Evolutionary conservation across 2,888 invertebrate species (phyloP), one percentile per base, ranked within the genome.

Genomic region (Cryptus armator): DNA sequence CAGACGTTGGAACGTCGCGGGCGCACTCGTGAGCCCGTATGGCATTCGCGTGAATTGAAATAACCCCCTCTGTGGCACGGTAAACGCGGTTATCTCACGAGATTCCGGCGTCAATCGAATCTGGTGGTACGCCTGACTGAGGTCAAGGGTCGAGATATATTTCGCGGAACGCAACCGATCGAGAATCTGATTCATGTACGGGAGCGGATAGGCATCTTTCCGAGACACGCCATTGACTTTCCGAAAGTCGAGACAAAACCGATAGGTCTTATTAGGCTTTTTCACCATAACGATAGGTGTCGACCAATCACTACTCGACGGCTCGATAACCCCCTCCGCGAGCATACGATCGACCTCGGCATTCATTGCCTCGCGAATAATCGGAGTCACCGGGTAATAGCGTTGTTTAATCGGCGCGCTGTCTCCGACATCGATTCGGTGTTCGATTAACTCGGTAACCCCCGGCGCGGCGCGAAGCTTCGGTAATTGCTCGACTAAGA

Each of bases 21-120:
- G 89, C 1, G 87, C 87, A 59, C 88, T 66, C 81, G 86, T 80
- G 81, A 90, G 71, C 77, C 90, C 81, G 59, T 91, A 91, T 0
- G 91, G 91, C 87, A 91, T 87, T 1, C 87, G 81, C 9, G 70
- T 82, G 68, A 91, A 92, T 29, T 91, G 88, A 44, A 83, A 90
- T 68, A 88, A 80, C 1, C 91, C 91, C 2, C 87, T 56, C 12
- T 81, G 81, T 0, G 90, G 90, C 9, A 91, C 88, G 0, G 89
- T 89, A 71, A 91, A 92, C 2, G 91, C 91, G 2, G 91, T 91
- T 3, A 87, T 85, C 10, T 87, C 84, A n/a, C 83, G 37, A 9
- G 87, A 88, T 16, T 56, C 56, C 19, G 24, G 56, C 0, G 19
- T 24, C 2, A 66, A 44, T 48, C 16, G 88, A 46, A 92, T 85